Evolutionary conservation across 2,888 invertebrate genomes (phyloP).

Genomic region (Callinectes sapidus): DNA sequence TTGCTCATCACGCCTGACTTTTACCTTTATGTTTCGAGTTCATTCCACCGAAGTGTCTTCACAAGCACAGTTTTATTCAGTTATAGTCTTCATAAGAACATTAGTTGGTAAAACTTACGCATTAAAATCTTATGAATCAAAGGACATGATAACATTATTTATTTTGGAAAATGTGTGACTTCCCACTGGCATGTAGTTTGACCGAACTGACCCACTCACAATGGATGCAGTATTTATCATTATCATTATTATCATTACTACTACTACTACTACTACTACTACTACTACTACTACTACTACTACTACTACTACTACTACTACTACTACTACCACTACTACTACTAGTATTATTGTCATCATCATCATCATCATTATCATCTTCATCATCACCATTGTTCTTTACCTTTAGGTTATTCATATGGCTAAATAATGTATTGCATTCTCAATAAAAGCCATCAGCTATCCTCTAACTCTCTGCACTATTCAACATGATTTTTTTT

Average conservation of each 20-base stretch:
- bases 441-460: background rate
- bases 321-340: too few relatives aligned
- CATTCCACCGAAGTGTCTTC: background rate
- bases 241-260: too few relatives aligned
- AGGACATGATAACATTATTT: background rate
- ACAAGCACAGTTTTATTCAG: background rate
- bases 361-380: too few relatives aligned
- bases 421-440: background rate
- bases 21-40: background rate
- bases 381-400: background rate
- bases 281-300: too few relatives aligned
- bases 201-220: background rate
- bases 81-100: background rate
- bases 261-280: too few relatives aligned
- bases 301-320: too few relatives aligned
- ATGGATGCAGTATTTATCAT: background rate
- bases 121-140: background rate
- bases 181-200: conserved; percentile 14
- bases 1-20: background rate
- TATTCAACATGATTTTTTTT: background rate
- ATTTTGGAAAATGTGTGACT: background rate
- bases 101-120: background rate
- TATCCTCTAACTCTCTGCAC: background rate
- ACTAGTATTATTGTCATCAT: too few relatives aligned
- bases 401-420: background rate